phyloP scores from a whole-genome alignment of 2,113 vertebrate species.

The Clarias gariepinus region DNA sequence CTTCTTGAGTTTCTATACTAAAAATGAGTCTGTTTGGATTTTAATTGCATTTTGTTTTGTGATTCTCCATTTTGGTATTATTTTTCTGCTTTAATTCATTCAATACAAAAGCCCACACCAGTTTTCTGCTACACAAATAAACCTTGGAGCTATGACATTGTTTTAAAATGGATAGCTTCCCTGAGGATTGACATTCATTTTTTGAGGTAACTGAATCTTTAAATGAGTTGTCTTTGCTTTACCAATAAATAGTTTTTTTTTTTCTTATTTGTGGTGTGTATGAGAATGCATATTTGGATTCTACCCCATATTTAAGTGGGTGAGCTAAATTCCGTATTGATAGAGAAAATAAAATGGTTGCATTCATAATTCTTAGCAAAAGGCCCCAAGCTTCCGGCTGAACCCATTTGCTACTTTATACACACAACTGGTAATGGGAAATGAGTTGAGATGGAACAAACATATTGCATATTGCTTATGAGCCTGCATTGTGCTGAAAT shows the following conservation, averaged over 20 bases:
- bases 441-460: constrained; percentile 49
- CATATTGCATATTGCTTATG: constrained; percentile 54
- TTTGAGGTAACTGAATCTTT: constrained; percentile 12
- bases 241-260: background rate
- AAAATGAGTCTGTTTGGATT: background rate
- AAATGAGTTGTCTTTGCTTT: background rate
- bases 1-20: background rate
- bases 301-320: constrained; percentile 14
- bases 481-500: constrained; percentile 42
- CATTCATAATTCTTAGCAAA: constrained; percentile 37
- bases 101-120: background rate
- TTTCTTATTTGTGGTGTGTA: background rate
- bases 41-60: background rate
- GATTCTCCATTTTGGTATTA: background rate
- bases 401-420: constrained; percentile 49
- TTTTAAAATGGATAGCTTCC: background rate
- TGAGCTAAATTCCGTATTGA: constrained; percentile 35
- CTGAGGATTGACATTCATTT: background rate
- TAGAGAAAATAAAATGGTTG: constrained; percentile 48
- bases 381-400: constrained; percentile 36
- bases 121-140: background rate
- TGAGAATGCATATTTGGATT: constrained; percentile 10
- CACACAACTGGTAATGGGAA: constrained; percentile 41
- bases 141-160: background rate
- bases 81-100: background rate